phyloP scores from a whole-genome alignment of 2,113 vertebrate species.

The Colius striatus region DNA sequence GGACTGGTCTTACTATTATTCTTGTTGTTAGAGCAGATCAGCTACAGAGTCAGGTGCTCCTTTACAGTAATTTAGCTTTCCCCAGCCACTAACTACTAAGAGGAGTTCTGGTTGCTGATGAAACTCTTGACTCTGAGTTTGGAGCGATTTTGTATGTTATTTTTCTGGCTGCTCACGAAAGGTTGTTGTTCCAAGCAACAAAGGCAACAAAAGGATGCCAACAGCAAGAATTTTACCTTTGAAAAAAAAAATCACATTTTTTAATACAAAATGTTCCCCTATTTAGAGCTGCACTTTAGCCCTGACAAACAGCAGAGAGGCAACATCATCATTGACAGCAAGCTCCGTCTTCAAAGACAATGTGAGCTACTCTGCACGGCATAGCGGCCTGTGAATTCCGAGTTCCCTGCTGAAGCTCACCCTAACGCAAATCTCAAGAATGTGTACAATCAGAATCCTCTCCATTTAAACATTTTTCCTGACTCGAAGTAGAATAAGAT shows the following conservation, averaged over 20 bases:
- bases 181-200: not conserved
- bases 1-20: not conserved
- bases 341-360: not conserved
- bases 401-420: not conserved
- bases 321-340: not conserved
- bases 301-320: not conserved
- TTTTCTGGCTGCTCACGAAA: not conserved
- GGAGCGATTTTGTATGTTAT: not conserved
- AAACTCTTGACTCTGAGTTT: not conserved
- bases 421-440: not conserved
- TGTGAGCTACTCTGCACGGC: accelerated
- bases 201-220: not conserved
- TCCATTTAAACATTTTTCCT: not conserved
- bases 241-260: not conserved
- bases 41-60: not conserved
- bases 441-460: not conserved
- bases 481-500: not conserved
- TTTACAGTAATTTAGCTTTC: not conserved
- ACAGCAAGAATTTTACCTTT: not conserved
- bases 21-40: not conserved
- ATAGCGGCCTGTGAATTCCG: not conserved
- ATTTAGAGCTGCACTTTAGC: not conserved
- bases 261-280: not conserved
- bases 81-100: not conserved
- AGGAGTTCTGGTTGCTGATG: not conserved